Evolutionary conservation across 2,888 invertebrate species (phyloP).

Genomic region (Salticus scenicus): DNA sequence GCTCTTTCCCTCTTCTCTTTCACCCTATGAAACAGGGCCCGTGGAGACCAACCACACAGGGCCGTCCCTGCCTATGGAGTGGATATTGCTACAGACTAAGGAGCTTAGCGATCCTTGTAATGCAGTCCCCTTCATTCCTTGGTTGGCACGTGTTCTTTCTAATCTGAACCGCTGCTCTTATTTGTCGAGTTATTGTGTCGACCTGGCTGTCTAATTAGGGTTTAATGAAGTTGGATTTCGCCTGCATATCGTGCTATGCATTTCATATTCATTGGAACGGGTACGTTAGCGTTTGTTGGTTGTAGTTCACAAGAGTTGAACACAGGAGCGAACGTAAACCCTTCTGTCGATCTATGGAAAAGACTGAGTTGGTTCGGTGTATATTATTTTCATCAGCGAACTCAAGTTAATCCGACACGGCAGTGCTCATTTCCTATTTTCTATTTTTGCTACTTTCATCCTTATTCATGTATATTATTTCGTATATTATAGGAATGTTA

Average conservation of each 20-base stretch:
- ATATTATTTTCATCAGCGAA: background rate
- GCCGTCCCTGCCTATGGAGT: constrained; percentile 29
- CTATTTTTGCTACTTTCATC: too few species aligned
- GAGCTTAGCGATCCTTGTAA: constrained; percentile 62
- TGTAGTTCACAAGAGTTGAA: background rate
- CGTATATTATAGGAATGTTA: too few species aligned
- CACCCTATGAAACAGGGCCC: constrained; percentile 7
- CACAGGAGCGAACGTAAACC: background rate
- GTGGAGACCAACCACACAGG: constrained; percentile 42
- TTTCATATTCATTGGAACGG: constrained; percentile 47
- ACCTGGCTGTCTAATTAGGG: constrained; percentile 68
- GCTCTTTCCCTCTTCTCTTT: background rate
- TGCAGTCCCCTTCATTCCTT: constrained; percentile 42
- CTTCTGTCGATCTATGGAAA: background rate
- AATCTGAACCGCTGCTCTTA: constrained; percentile 56
- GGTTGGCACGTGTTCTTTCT: constrained; percentile 35
- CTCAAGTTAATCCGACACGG: background rate
- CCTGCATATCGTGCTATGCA: constrained; percentile 33
- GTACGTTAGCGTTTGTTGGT: background rate
- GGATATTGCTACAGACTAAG: constrained; percentile 60
- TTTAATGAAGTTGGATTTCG: constrained; percentile 70
- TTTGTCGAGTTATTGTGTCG: constrained; percentile 65
- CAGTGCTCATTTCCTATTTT: background rate
- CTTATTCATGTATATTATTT: too few species aligned
- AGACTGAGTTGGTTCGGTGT: background rate